Evolutionary conservation across 2,888 invertebrate species (phyloP).

Genomic region (Rambutsinella grinnellia): DNA sequence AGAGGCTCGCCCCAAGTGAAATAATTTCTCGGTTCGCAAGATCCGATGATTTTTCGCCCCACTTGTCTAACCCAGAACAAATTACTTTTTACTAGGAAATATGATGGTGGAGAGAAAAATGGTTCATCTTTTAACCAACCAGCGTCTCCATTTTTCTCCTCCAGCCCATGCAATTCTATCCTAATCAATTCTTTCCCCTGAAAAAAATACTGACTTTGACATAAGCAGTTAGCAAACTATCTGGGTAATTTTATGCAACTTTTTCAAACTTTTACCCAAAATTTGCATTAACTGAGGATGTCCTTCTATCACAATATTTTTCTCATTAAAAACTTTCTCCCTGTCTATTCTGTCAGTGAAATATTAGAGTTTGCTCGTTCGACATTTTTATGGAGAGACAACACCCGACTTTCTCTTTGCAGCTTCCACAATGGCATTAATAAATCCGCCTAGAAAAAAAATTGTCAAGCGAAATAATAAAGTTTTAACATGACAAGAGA

Average conservation of each 20-base stretch:
- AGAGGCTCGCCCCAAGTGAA: slow-evolving; percentile 57
- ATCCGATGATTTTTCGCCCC: slow-evolving; percentile 61
- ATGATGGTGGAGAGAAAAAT: too few relatives aligned
- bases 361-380: neutral
- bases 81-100: slow-evolving; percentile 62
- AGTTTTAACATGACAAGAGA: neutral
- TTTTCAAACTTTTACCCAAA: too few relatives aligned
- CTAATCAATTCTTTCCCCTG: too few relatives aligned
- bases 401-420: neutral
- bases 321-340: neutral
- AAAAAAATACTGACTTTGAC: too few relatives aligned
- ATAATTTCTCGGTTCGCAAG: slow-evolving; percentile 63
- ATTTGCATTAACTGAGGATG: too few relatives aligned
- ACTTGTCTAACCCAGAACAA: slow-evolving; percentile 65
- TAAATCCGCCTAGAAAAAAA: neutral
- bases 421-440: neutral
- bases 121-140: too few relatives aligned
- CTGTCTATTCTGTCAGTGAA: neutral
- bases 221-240: too few relatives aligned
- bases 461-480: neutral
- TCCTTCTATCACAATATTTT: neutral
- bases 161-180: too few relatives aligned
- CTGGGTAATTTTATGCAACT: too few relatives aligned
- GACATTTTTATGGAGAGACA: neutral
- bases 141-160: too few relatives aligned